Evolutionary conservation across 37 sponge, comb jelly and placozoan genomes (phyloP).

Genomic region (Hormiphora californensis): DNA sequence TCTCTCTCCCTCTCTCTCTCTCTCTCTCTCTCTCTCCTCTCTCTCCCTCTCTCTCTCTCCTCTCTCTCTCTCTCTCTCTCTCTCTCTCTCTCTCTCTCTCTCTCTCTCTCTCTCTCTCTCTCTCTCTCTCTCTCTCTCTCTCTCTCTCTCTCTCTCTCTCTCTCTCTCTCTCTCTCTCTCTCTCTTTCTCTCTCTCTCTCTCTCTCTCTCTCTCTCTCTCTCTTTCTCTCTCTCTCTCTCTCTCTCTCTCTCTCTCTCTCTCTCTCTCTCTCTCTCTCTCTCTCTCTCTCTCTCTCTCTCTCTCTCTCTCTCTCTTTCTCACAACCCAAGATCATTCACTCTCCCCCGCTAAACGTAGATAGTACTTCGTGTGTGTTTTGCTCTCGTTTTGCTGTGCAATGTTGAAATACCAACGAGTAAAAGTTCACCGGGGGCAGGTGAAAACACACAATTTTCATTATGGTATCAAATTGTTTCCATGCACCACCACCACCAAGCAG

Average conservation of each 20-base stretch:
- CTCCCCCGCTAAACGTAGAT: too few species aligned
- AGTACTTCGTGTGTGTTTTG: too few species aligned
- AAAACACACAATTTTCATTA: too few species aligned
- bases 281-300: background rate
- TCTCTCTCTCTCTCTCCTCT: too few species aligned
- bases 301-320: background rate
- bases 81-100: background rate
- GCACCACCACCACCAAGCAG: too few species aligned
- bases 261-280: background rate
- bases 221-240: background rate
- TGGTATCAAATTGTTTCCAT: too few species aligned
- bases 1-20: too few species aligned
- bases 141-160: background rate
- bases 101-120: background rate
- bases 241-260: background rate
- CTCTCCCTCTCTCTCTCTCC: too few species aligned
- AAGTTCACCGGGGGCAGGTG: conserved; percentile 12
- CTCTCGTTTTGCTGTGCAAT: too few species aligned
- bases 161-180: background rate
- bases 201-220: background rate
- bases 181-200: background rate
- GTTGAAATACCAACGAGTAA: conserved; percentile 2
- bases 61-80: background rate
- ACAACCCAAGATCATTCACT: too few species aligned
- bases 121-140: background rate